Percentiles rank a stretch among this genome's conserved stretches.
Evolutionary conservation across 2,888 invertebrate genomes (phyloP).

Genomic region (Phyto melanocephala): DNA sequence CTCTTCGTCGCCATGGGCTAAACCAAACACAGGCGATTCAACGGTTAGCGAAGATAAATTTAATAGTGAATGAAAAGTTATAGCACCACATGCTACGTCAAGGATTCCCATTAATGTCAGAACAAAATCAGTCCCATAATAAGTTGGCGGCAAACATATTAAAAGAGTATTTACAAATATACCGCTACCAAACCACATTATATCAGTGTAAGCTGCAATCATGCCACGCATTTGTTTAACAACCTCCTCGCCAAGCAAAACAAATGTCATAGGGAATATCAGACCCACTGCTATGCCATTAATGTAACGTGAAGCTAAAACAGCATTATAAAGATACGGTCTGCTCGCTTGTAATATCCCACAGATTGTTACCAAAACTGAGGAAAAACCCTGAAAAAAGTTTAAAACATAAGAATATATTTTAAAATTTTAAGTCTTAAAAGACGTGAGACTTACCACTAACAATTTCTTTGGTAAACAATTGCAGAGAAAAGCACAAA

Average conservation of each 20-base stretch:
- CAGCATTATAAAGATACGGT: slow-evolving; percentile 45
- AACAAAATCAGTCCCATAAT: neutral
- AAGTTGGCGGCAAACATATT: neutral
- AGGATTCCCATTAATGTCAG: slow-evolving; percentile 69
- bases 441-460: slow-evolving; percentile 66
- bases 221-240: slow-evolving; percentile 69
- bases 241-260: slow-evolving; percentile 71
- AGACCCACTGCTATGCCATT: slow-evolving; percentile 75
- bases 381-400: slow-evolving; percentile 65
- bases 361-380: slow-evolving; percentile 69
- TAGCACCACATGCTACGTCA: slow-evolving; percentile 66
- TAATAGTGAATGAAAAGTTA: slow-evolving; percentile 65
- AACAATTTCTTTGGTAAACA: slow-evolving; percentile 70
- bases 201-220: slow-evolving; percentile 65
- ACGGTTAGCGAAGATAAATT: no score
- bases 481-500: slow-evolving; percentile 68
- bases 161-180: slow-evolving; percentile 69
- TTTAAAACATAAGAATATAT: neutral
- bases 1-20: slow-evolving; percentile 70
- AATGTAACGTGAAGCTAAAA: slow-evolving; percentile 70
- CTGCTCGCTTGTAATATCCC: slow-evolving; percentile 68
- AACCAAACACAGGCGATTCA: slow-evolving; percentile 72
- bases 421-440: neutral
- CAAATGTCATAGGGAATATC: slow-evolving; percentile 70
- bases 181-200: slow-evolving; percentile 67